phyloP scores from a whole-genome alignment of 2,888 invertebrate species.

The Horisme vitalbata region DNA sequence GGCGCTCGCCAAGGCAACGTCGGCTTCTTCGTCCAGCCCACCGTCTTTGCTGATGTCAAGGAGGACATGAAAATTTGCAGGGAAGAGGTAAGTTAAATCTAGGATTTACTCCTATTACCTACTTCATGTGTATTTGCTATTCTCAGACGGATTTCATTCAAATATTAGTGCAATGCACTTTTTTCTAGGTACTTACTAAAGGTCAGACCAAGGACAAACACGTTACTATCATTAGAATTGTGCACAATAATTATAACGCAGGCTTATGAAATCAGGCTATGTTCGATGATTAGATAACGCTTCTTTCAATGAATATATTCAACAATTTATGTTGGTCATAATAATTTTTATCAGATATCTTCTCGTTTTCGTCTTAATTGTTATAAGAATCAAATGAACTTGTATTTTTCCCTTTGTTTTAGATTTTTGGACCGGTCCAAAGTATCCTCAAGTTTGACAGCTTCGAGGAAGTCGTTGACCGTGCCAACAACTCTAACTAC shows the following conservation, averaged over 20 bases:
- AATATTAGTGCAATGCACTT: no score
- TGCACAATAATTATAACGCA: no score
- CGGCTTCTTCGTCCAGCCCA: conserved; percentile 90
- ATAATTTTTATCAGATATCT: no score
- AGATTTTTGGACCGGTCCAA: conserved; percentile 97
- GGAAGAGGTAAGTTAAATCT: conserved; percentile 84
- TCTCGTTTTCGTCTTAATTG: no score
- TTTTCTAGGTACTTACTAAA: no score
- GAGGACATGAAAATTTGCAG: conserved; percentile 90
- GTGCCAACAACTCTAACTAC: conserved; percentile 92
- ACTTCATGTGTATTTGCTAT: no score
- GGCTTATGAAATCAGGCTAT: no score
- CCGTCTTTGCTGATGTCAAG: conserved; percentile 89
- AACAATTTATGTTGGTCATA: neutral
- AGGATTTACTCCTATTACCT: neutral
- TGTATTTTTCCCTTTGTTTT: neutral
- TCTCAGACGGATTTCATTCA: no score
- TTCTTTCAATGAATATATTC: neutral
- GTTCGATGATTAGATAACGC: no score
- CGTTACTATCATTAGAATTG: no score
- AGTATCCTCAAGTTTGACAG: conserved; percentile 92
- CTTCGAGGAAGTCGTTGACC: conserved; percentile 91
- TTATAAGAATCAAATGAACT: no score
- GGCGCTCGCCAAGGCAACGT: conserved; percentile 86
- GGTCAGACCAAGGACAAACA: no score